A percentile compares a stretch with the other conserved stretches of the same genome.
Conservation (phyloP, 2,888 invertebrate genomes). For the Aphodius granarius region DNA sequence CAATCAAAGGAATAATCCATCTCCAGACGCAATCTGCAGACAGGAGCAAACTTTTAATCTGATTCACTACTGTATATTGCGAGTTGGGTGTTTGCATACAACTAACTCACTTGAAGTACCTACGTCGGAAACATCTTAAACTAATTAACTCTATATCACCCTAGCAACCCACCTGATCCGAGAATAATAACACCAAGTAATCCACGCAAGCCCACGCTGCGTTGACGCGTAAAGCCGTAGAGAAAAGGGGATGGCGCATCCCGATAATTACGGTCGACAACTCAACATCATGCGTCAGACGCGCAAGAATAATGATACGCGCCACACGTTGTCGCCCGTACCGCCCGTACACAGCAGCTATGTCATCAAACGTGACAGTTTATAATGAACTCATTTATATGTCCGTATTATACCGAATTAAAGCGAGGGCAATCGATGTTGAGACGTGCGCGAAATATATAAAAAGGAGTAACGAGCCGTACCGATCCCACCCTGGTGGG, state of each 20-base stretch:
- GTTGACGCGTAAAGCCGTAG: not conserved
- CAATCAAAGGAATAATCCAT: not conserved
- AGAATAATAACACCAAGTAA: not conserved
- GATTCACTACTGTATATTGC: not conserved
- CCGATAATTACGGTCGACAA: not conserved
- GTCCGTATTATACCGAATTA: constrained; percentile 29
- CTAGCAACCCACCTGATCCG: not conserved
- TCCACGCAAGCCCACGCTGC: not conserved
- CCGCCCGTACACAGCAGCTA: not conserved
- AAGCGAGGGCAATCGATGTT: constrained; percentile 22
- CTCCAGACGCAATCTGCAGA: not conserved
- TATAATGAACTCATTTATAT: constrained; percentile 37
- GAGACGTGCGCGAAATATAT: constrained; percentile 19
- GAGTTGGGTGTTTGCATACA: not conserved
- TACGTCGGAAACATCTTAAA: not conserved
- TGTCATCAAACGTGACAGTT: constrained; percentile 23
- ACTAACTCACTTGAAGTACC: not conserved
- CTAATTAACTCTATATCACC: not conserved
- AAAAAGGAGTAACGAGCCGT: not conserved
- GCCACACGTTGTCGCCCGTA: constrained; percentile 8
- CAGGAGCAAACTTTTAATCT: not conserved
- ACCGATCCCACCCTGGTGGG: not conserved
- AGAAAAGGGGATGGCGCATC: not conserved
- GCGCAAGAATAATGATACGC: constrained; percentile 7
- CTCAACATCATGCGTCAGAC: not conserved